Evolutionary conservation across 2,113 vertebrate species (phyloP), one percentile per base, ranked within the genome.

Genomic region (Serinus canaria): DNA sequence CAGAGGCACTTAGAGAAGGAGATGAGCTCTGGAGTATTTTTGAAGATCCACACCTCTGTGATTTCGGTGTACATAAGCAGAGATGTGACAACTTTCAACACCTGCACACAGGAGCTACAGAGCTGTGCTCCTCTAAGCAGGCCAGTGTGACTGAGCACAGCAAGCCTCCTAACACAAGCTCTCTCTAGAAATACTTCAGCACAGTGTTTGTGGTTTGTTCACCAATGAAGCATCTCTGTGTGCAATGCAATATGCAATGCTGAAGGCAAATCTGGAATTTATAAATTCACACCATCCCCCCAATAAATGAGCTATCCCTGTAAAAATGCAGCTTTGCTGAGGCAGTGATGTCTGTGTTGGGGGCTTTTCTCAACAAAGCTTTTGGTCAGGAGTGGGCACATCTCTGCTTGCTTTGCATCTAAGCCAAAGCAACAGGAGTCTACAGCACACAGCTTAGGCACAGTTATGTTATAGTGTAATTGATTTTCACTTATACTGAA

Each of bases 1-100:
- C 31, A 62, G n/a, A 62, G 23, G 13, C 9, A 60, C 15, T 20
- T 35, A 15, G 49, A 79, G n/a, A 17, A 62, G 37, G 17, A 69
- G 44, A 44, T 4, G 33, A 27, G 5, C 44, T 23, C 47, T 78
- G 78, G 58, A 75, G 20, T 27, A 2, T 44, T 94, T 92, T 15
- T 55, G 56, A 78, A 85, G 56, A 63, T 25, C 17, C 16, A 21
- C 3, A 7, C 2, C 33, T 85, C 4, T 0, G 0, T 73, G 75
- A 47, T 22, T 87, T 72, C 33, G 25, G 33, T 2, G 8, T 31
- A 41, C 33, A 2, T 22, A 16, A 17, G 6, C 52, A 27, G 9
- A 73, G 37, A 46, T 12, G 8, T 16, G 27, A 50, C 27, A 66
- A 17, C 3, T 92, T 82, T 27, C 27, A 55, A 20, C 49, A 75